These are phyloP conservation scores for Augochlorella aurata DNA, from an alignment of 2,888 invertebrate species.

Conservation along the genomic window DNA sequence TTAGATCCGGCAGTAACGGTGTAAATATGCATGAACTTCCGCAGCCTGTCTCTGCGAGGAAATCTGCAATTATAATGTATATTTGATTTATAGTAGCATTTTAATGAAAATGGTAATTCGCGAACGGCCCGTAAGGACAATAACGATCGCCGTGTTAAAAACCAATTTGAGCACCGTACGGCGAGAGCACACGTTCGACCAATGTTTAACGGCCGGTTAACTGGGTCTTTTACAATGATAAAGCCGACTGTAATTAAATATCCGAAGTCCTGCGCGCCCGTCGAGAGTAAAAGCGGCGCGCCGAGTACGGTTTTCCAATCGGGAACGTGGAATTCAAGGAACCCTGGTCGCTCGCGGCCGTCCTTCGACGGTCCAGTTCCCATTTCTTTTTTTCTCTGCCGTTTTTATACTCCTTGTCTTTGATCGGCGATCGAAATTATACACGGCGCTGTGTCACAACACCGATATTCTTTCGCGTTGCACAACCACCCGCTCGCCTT, in stretches of 20 bases:
- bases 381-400: background rate
- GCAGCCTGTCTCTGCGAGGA: background rate
- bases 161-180: background rate
- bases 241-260: no score
- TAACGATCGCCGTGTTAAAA: background rate
- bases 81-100: slow-evolving; percentile 9
- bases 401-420: slow-evolving; percentile 5
- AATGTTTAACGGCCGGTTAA: background rate
- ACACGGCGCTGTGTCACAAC: slow-evolving; percentile 35
- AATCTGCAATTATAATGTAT: slow-evolving; percentile 8
- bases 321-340: slow-evolving; percentile 9
- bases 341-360: background rate
- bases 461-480: slow-evolving; percentile 54
- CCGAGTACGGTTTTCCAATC: background rate
- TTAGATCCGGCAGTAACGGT: slow-evolving; percentile 1
- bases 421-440: slow-evolving; percentile 19
- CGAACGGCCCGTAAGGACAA: background rate
- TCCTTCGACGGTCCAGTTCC: slow-evolving; percentile 20
- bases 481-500: slow-evolving; percentile 58
- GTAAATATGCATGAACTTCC: slow-evolving; percentile 12
- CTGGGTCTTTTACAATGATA: no score
- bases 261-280: no score
- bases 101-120: slow-evolving; percentile 4
- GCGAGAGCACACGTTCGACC: no score
- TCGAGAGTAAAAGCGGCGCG: background rate